Evolutionary conservation across 2,113 vertebrate species (phyloP).

Genomic region (Amblyornis subalaris): DNA sequence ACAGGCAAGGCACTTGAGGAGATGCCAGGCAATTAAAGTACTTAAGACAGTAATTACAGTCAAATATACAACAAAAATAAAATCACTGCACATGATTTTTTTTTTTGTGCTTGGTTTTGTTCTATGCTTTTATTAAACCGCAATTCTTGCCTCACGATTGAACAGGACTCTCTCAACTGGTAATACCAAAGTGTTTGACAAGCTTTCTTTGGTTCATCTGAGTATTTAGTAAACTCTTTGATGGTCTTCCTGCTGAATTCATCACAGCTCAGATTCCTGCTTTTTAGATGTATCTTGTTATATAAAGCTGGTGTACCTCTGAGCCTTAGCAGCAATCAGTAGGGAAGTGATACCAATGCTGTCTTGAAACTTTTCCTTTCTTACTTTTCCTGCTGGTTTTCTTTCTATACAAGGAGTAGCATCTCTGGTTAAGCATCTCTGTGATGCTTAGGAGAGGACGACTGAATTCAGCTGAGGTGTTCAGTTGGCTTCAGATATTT

Average conservation of each 20-base stretch:
- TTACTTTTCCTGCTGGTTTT: neutral
- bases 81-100: conserved; percentile 40
- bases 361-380: neutral
- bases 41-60: conserved; percentile 59
- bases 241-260: neutral
- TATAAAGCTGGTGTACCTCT: neutral
- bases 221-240: neutral
- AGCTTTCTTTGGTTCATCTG: neutral
- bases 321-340: neutral
- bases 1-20: conserved; percentile 43
- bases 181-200: neutral
- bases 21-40: conserved; percentile 57
- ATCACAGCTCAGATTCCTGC: neutral
- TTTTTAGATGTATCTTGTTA: neutral
- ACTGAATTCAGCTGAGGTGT: neutral
- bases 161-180: neutral
- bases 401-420: neutral
- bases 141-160: neutral
- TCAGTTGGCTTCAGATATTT: neutral
- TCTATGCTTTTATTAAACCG: conserved; percentile 18
- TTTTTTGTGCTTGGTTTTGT: conserved; percentile 44
- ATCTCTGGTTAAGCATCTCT: neutral
- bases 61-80: conserved; percentile 64
- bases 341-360: neutral
- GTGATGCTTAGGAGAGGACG: neutral